Conservation (phyloP, 2,113 vertebrate species). For the Carollia perspicillata region DNA sequence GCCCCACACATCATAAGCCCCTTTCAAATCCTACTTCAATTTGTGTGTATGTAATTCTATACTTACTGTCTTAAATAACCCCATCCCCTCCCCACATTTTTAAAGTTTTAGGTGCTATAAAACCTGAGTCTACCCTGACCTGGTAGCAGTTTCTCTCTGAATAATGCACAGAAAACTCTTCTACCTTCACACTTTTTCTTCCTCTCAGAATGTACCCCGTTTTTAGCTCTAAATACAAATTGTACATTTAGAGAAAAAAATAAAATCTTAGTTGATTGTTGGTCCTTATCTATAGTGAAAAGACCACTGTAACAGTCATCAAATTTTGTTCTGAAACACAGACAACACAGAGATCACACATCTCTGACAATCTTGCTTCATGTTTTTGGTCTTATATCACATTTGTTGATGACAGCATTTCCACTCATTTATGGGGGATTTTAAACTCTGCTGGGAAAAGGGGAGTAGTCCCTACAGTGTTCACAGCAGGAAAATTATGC, state of each 20-base stretch:
- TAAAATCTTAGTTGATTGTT: background rate
- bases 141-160: background rate
- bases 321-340: background rate
- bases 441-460: background rate
- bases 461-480: background rate
- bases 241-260: background rate
- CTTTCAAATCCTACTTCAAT: background rate
- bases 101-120: background rate
- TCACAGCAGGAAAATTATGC: background rate
- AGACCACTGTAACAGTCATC: background rate
- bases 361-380: background rate
- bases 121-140: background rate
- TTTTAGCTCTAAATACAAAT: background rate
- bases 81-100: background rate
- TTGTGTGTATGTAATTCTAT: background rate
- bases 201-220: background rate
- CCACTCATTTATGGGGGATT: background rate
- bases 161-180: background rate
- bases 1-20: background rate
- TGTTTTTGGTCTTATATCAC: background rate
- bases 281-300: background rate
- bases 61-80: background rate
- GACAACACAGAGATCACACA: background rate
- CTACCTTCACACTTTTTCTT: background rate
- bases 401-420: background rate